Percentiles rank a stretch among this genome's conserved stretches.
Conservation (phyloP, 2,797 vertebrate genomes). For the Lagocephalus sceleratus region DNA sequence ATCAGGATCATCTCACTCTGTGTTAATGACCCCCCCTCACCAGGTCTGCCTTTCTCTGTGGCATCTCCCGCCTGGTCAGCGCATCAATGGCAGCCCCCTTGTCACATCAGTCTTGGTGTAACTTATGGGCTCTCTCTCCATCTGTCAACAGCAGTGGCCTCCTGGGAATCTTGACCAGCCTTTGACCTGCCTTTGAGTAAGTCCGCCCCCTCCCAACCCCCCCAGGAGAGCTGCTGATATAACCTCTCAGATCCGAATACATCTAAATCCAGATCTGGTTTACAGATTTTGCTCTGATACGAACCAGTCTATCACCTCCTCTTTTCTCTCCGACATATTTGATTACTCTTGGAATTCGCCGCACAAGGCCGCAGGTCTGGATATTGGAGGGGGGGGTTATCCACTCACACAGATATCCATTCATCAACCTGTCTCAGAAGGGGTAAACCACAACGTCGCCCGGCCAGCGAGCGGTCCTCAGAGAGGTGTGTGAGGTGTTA, state of each 20-base stretch:
- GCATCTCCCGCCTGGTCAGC: constrained; percentile 56
- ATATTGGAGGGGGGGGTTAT: constrained; percentile 37
- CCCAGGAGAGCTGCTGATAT: too few species aligned
- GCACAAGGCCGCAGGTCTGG: constrained; percentile 15
- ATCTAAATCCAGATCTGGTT: too few species aligned
- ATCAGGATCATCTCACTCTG: background rate
- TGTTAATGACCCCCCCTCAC: constrained; percentile 12
- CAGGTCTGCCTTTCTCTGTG: constrained; percentile 29
- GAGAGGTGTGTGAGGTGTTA: constrained; percentile 29
- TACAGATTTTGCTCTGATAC: too few species aligned
- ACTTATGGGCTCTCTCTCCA: constrained; percentile 38
- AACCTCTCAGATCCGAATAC: too few species aligned
- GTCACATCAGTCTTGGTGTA: constrained; percentile 58
- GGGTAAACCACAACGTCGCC: constrained; percentile 47
- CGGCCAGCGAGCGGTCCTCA: constrained; percentile 28
- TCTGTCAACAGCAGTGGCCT: constrained; percentile 53
- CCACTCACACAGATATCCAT: constrained; percentile 47
- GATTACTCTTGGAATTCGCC: constrained; percentile 22
- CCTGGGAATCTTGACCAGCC: constrained; percentile 45
- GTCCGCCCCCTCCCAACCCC: constrained; percentile 9
- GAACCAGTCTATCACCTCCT: too few species aligned
- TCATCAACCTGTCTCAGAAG: constrained; percentile 56
- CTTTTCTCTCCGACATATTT: constrained; percentile 22
- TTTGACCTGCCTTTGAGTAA: constrained; percentile 48
- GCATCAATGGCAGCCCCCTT: constrained; percentile 49